These are phyloP conservation scores for Tachycineta bicolor DNA, from an alignment of 2,113 vertebrate species.

Conservation along the genomic window DNA sequence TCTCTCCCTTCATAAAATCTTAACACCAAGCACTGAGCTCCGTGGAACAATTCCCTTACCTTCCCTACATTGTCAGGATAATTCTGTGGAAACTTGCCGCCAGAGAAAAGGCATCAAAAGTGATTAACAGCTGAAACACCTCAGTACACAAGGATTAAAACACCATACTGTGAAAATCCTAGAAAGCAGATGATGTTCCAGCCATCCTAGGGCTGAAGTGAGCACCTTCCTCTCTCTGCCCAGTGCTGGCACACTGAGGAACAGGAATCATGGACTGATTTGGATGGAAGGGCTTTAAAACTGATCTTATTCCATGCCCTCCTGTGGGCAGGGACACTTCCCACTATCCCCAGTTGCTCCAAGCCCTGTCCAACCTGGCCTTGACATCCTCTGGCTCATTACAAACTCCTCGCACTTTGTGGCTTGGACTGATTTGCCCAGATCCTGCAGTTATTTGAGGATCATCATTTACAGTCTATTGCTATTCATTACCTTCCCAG, in stretches of 20 bases:
- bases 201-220: neutral
- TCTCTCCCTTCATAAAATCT: neutral
- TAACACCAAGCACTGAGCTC: neutral
- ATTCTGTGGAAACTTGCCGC: neutral
- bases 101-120: neutral
- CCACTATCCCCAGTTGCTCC: neutral
- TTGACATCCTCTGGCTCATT: neutral
- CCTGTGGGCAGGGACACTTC: neutral
- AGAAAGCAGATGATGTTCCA: neutral
- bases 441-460: neutral
- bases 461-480: neutral
- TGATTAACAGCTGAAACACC: neutral
- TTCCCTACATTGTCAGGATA: neutral
- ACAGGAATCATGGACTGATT: neutral
- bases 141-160: neutral
- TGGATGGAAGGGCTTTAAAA: neutral
- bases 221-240: neutral
- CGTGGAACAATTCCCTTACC: neutral
- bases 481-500: neutral
- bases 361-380: neutral
- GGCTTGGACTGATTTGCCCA: neutral
- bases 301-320: neutral
- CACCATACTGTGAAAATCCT: neutral
- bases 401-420: neutral
- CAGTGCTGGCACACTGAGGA: neutral